Conservation (phyloP, 2,888 invertebrate genomes). For the Dilophus febrilis region DNA sequence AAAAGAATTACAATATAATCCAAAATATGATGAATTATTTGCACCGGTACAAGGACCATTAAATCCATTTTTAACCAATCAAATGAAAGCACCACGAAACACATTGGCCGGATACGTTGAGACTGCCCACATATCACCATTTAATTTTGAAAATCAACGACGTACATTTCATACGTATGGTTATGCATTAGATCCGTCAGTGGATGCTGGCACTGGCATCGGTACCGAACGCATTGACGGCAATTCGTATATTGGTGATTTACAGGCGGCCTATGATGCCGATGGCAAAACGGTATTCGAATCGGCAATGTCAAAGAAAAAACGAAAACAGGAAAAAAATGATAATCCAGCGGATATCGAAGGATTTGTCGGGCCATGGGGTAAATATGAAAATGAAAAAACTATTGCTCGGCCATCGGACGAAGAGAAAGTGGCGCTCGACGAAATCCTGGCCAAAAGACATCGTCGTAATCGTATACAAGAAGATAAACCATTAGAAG, state of each 20-base stretch:
- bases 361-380: slow-evolving; percentile 97
- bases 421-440: slow-evolving; percentile 84
- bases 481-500: slow-evolving; percentile 85
- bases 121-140: slow-evolving; percentile 85
- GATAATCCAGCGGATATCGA: slow-evolving; percentile 80
- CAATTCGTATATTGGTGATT: slow-evolving; percentile 38
- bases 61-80: slow-evolving; percentile 84
- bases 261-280: slow-evolving; percentile 50
- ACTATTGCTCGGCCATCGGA: slow-evolving; percentile 79
- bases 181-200: slow-evolving; percentile 87
- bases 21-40: slow-evolving; percentile 87
- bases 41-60: slow-evolving; percentile 82
- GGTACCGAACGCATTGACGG: slow-evolving; percentile 28
- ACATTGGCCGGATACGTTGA: slow-evolving; percentile 90
- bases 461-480: slow-evolving; percentile 72
- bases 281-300: slow-evolving; percentile 86
- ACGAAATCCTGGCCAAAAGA: slow-evolving; percentile 83
- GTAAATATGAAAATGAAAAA: slow-evolving; percentile 78
- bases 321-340: slow-evolving; percentile 73
- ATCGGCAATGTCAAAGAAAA: slow-evolving; percentile 54
- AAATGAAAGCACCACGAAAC: slow-evolving; percentile 75
- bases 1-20: slow-evolving; percentile 77
- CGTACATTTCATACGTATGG: slow-evolving; percentile 89
- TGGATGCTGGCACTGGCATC: too few relatives aligned
- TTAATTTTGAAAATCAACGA: slow-evolving; percentile 93